These are phyloP conservation scores for Coptotermes formosanus DNA, from an alignment of 1,140 invertebrate genomes.

Conservation along the genomic window DNA sequence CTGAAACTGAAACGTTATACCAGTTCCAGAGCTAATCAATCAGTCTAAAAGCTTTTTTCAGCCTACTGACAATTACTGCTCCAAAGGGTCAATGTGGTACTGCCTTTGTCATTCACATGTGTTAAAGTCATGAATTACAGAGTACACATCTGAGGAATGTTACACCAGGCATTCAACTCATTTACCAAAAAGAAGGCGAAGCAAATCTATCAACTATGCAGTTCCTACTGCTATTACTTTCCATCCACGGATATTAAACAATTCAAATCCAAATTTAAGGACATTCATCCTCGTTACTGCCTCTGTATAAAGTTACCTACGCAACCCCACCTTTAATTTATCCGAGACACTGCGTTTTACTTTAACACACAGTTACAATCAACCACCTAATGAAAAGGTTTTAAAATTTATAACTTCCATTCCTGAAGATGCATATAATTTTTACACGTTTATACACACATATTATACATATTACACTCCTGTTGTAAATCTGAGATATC, in stretches of 20 bases:
- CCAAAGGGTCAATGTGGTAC: neutral
- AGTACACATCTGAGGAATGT: neutral
- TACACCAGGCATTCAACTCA: neutral
- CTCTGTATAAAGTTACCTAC: too few relatives aligned
- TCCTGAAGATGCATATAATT: too few relatives aligned
- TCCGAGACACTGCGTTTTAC: too few relatives aligned
- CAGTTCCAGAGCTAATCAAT: neutral
- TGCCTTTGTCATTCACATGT: neutral
- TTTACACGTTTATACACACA: too few relatives aligned
- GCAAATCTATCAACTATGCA: neutral
- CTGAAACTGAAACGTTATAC: neutral
- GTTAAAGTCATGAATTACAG: neutral
- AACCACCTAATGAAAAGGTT: too few relatives aligned
- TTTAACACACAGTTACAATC: too few relatives aligned
- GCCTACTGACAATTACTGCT: neutral
- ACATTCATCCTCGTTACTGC: too few relatives aligned
- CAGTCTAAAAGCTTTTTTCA: neutral
- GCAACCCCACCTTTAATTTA: too few relatives aligned
- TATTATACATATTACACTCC: too few relatives aligned
- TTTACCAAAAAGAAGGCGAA: neutral
- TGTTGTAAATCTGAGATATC: too few relatives aligned
- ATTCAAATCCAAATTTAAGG: neutral
- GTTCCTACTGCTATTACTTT: neutral
- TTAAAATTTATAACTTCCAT: too few relatives aligned
- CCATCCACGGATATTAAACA: neutral